A percentile compares a stretch with the other conserved stretches of the same genome.
These are phyloP conservation scores for Amphipyra tragopoginis DNA, from an alignment of 2,888 invertebrate species.

Conservation along the genomic window DNA sequence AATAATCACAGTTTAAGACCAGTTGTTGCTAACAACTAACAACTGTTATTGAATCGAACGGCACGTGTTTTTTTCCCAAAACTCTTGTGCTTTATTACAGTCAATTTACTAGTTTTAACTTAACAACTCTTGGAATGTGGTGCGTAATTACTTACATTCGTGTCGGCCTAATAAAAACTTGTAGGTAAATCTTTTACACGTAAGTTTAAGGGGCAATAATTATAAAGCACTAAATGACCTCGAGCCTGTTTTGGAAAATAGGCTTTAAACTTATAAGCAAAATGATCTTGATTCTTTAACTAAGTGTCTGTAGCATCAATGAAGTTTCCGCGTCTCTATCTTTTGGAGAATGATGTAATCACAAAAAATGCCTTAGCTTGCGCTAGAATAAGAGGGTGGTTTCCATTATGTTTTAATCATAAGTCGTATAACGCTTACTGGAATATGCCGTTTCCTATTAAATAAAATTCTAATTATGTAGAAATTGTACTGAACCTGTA, in stretches of 20 bases:
- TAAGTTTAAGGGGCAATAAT: neutral
- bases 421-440: too few species aligned
- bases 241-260: conserved; percentile 14
- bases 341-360: conserved; percentile 34
- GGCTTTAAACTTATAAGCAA: conserved; percentile 14
- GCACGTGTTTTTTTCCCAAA: conserved; percentile 56
- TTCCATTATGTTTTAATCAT: conserved; percentile 1
- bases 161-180: conserved; percentile 38
- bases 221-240: conserved; percentile 25
- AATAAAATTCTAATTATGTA: neutral
- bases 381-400: neutral
- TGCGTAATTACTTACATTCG: conserved; percentile 62
- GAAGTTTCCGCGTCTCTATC: conserved; percentile 21
- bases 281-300: conserved; percentile 21
- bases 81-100: conserved; percentile 57
- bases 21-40: conserved; percentile 38
- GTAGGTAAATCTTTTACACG: conserved; percentile 8
- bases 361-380: conserved; percentile 15
- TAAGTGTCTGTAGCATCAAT: neutral
- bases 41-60: conserved; percentile 49
- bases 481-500: too few species aligned
- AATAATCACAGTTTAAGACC: conserved; percentile 27
- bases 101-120: conserved; percentile 64
- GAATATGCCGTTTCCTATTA: too few species aligned
- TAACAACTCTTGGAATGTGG: conserved; percentile 61